phyloP scores from a whole-genome alignment of 2,797 vertebrate genomes.

The Cichlasoma orientale region DNA sequence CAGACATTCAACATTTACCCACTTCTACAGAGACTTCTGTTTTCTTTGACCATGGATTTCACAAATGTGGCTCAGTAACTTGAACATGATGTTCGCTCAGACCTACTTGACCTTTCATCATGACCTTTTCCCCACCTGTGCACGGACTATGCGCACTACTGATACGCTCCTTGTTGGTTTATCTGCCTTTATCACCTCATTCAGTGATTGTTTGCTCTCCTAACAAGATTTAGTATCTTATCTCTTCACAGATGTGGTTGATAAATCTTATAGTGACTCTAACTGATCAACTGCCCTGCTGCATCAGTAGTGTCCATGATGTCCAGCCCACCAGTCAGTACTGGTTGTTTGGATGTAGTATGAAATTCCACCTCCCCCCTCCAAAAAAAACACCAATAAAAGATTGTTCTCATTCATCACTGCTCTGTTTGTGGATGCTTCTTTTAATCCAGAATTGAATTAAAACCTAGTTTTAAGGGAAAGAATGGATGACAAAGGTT shows the following conservation, averaged over 20 bases:
- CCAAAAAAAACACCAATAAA: conserved; percentile 75
- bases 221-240: conserved; percentile 73
- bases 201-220: conserved; percentile 75
- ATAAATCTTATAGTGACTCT: conserved; percentile 76
- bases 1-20: conserved; percentile 29
- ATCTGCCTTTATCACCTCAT: conserved; percentile 63
- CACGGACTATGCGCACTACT: conserved; percentile 67
- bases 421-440: conserved; percentile 28
- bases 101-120: conserved; percentile 50
- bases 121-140: conserved; percentile 55
- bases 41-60: conserved; percentile 55
- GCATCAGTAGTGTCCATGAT: conserved; percentile 77
- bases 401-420: conserved; percentile 73
- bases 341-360: conserved; percentile 77
- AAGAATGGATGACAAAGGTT: neutral
- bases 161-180: conserved; percentile 64
- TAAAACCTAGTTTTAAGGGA: neutral
- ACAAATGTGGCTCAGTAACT: conserved; percentile 48
- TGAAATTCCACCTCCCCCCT: conserved; percentile 57
- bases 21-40: conserved; percentile 44
- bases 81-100: conserved; percentile 47
- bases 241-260: conserved; percentile 74
- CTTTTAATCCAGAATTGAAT: conserved; percentile 12
- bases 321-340: conserved; percentile 61
- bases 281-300: conserved; percentile 78